Conservation (phyloP, 2,797 vertebrate species). For the Anguilla obscura region DNA sequence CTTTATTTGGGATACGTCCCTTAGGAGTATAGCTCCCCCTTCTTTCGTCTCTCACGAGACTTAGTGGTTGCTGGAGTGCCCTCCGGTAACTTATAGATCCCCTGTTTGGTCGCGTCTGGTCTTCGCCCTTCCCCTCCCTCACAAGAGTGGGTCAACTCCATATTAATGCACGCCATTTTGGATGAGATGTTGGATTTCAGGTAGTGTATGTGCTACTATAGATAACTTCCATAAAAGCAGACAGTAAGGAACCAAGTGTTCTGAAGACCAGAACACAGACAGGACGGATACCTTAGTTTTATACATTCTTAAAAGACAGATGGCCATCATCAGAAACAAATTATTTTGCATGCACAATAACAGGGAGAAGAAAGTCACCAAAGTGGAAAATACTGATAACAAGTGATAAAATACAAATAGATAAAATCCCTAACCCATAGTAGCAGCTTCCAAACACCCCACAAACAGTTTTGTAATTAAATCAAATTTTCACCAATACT, state of each 20-base stretch:
- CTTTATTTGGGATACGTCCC: too few species aligned
- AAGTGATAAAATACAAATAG: not conserved
- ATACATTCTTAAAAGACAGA: not conserved
- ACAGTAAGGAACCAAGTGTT: not conserved
- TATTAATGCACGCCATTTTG: too few species aligned
- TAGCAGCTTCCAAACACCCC: not conserved
- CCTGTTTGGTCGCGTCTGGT: too few species aligned
- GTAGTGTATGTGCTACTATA: not conserved
- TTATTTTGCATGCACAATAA: not conserved
- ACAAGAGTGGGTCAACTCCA: too few species aligned
- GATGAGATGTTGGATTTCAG: too few species aligned
- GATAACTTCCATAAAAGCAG: not conserved
- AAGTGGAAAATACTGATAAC: not conserved
- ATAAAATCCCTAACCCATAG: not conserved
- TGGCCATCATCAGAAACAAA: not conserved
- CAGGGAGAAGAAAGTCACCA: not conserved
- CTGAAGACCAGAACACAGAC: not conserved
- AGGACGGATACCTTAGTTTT: not conserved
- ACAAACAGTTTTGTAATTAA: not conserved
- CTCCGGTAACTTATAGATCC: too few species aligned
- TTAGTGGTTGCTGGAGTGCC: too few species aligned
- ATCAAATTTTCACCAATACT: not conserved
- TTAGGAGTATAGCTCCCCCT: too few species aligned
- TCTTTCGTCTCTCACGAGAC: too few species aligned
- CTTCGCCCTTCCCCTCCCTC: too few species aligned